A percentile compares a stretch with the other conserved stretches of the same genome.
phyloP scores from a whole-genome alignment of 1,140 invertebrate species.

The Chlorops oryzae region DNA sequence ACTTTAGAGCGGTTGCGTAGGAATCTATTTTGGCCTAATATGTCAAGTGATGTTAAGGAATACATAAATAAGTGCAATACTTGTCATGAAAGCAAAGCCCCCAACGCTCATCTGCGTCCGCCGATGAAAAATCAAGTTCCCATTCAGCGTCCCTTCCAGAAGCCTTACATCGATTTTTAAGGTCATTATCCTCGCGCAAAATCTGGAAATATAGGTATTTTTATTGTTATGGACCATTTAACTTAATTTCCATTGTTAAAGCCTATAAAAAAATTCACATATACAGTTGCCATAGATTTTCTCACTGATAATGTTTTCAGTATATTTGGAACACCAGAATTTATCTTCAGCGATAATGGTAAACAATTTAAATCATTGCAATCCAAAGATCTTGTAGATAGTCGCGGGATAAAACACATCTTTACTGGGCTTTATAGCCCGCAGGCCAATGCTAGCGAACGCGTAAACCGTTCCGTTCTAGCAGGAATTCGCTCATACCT shows the following conservation, averaged over 20 bases:
- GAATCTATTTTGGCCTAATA: no score
- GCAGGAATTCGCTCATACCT: background rate
- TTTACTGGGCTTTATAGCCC: background rate
- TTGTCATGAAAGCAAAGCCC: background rate
- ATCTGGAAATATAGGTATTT: constrained; percentile 6
- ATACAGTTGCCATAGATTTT: background rate
- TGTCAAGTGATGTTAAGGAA: no score
- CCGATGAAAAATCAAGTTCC: background rate
- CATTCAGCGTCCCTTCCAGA: background rate
- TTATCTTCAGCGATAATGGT: constrained; percentile 3
- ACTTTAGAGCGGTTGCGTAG: no score
- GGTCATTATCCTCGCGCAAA: background rate
- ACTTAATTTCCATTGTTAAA: background rate
- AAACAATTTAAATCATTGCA: constrained; percentile 1
- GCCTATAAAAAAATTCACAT: constrained; percentile 5
- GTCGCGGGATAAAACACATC: background rate
- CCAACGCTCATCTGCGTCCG: background rate
- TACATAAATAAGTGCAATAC: constrained; percentile 60
- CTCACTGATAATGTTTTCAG: constrained; percentile 1
- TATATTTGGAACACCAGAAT: constrained; percentile 4
- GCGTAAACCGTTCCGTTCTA: background rate
- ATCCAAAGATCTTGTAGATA: background rate
- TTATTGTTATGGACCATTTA: constrained; percentile 1
- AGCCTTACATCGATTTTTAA: background rate
- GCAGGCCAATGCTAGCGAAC: background rate